Conservation (phyloP, 2,797 vertebrate genomes). For the Eutrigla gurnardus region DNA sequence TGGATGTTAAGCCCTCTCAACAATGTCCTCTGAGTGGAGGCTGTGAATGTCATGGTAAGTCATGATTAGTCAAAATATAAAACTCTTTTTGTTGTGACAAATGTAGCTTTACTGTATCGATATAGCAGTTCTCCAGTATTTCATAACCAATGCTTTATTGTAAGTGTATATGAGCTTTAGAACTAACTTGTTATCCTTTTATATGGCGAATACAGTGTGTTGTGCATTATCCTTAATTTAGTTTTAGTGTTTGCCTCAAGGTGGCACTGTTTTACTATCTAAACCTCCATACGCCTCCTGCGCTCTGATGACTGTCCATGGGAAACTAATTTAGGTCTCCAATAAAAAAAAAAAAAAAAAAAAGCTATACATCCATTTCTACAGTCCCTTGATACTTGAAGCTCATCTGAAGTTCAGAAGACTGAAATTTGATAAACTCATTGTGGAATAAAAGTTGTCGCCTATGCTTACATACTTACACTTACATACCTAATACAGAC, state of each 20-base stretch:
- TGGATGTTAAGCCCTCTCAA: constrained; percentile 46
- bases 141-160: too few species aligned
- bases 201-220: neutral
- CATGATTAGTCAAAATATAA: neutral
- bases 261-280: constrained; percentile 72
- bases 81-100: neutral
- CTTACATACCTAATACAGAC: neutral
- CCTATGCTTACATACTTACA: neutral
- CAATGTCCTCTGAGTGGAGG: constrained; percentile 36
- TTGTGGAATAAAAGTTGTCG: neutral
- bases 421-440: neutral
- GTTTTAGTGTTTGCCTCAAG: constrained; percentile 59
- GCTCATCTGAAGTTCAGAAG: neutral
- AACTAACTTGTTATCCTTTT: neutral
- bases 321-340: neutral
- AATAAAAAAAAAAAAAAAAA: neutral
- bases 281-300: constrained; percentile 9
- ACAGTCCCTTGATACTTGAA: neutral
- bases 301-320: neutral
- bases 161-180: neutral
- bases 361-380: neutral
- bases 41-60: neutral
- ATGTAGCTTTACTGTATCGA: neutral
- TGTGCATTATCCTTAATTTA: neutral
- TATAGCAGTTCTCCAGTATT: neutral